Percentiles rank a stretch among this genome's conserved stretches.
phyloP scores from a whole-genome alignment of 2,888 invertebrate species.

The Sceliomorpha sp. region DNA sequence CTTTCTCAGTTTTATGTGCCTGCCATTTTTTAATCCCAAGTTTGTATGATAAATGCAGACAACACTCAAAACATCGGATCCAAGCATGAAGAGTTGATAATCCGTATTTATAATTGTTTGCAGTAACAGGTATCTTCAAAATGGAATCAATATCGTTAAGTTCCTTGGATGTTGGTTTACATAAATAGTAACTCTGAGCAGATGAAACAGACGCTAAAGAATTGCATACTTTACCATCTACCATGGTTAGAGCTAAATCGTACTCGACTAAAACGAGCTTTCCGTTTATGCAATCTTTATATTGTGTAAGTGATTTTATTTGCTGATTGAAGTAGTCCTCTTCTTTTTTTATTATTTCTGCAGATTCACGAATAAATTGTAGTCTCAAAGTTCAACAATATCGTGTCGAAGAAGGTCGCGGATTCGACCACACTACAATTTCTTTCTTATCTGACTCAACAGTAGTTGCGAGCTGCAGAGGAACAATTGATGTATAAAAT shows the following conservation, averaged over 20 bases:
- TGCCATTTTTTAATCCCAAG: slow-evolving; percentile 1
- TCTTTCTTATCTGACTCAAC: slow-evolving; percentile 9
- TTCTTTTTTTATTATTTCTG: slow-evolving; percentile 14
- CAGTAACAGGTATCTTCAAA: slow-evolving; percentile 9
- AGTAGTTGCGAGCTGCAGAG: slow-evolving; percentile 10
- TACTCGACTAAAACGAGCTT: slow-evolving; percentile 7
- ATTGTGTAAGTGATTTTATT: slow-evolving; percentile 18
- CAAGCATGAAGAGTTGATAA: no score
- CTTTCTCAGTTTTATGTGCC: slow-evolving; percentile 8
- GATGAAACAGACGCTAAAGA: no score
- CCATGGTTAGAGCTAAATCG: slow-evolving; percentile 13
- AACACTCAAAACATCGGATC: no score
- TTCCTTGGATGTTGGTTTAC: slow-evolving; percentile 4
- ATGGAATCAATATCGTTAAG: slow-evolving; percentile 8
- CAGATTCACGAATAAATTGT: slow-evolving; percentile 13
- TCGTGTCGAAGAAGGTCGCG: slow-evolving; percentile 13
- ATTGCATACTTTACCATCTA: slow-evolving; percentile 11
- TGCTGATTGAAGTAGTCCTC: slow-evolving; percentile 10
- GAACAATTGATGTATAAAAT: slow-evolving; percentile 21
- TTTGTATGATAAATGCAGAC: no score
- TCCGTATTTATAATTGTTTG: slow-evolving; percentile 7
- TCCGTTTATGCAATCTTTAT: slow-evolving; percentile 9
- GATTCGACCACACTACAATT: slow-evolving; percentile 10
- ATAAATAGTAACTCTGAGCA: slow-evolving; percentile 9
- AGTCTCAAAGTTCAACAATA: slow-evolving; percentile 13